Conservation (phyloP, 2,113 vertebrate genomes). For the Hyla sarda region DNA sequence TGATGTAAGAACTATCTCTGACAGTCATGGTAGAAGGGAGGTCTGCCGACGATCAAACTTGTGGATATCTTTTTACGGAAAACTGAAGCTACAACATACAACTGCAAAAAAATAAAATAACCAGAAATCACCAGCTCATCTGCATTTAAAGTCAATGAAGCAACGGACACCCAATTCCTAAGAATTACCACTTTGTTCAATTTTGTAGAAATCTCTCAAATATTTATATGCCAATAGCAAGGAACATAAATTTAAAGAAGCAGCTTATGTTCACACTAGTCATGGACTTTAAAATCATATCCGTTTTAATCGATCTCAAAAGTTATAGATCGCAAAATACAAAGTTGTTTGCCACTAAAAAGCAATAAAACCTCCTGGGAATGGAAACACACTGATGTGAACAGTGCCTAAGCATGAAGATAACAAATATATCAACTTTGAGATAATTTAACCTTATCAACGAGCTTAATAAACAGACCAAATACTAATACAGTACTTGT, state of each 20-base stretch:
- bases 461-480: not conserved
- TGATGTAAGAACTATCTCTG: not conserved
- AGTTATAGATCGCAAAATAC: not conserved
- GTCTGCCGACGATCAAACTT: not conserved
- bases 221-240: not conserved
- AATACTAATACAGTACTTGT: not conserved
- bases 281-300: too few relatives aligned
- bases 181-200: not conserved
- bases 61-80: not conserved
- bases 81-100: not conserved
- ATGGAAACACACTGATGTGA: not conserved
- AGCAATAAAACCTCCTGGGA: not conserved
- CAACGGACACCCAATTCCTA: not conserved
- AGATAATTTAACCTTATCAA: not conserved
- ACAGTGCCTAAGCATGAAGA: not conserved
- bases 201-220: not conserved
- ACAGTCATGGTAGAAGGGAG: not conserved
- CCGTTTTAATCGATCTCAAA: not conserved
- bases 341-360: not conserved
- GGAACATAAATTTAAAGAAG: too few relatives aligned
- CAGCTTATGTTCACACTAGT: not conserved
- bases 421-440: not conserved
- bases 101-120: not conserved
- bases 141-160: not conserved
- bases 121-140: not conserved